Conservation (phyloP, 2,113 vertebrate species). For the Oxygymnocypris stewartii region DNA sequence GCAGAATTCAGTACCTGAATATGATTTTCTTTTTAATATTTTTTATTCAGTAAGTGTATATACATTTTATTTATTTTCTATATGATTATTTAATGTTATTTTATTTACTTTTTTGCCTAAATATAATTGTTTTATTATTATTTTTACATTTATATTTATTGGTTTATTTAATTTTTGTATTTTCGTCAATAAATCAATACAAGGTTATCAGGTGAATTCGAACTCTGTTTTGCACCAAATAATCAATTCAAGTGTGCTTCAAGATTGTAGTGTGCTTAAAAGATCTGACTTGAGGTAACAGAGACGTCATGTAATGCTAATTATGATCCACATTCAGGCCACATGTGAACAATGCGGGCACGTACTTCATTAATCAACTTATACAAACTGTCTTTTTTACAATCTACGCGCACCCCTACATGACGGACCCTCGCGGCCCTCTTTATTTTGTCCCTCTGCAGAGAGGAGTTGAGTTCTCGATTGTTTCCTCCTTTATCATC, state of each 20-base stretch:
- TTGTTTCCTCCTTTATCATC: constrained; percentile 25
- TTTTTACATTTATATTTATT: no score
- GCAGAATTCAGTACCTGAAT: no score
- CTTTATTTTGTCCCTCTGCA: constrained; percentile 5
- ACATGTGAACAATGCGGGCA: neutral
- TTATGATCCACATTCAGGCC: neutral
- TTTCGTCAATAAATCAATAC: neutral
- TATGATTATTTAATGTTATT: no score
- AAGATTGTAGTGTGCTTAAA: neutral
- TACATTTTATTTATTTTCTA: no score
- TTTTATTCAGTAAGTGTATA: no score
- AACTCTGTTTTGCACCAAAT: neutral
- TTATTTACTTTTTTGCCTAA: no score
- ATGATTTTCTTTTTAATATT: no score
- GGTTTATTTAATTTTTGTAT: no score
- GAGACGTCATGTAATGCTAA: neutral
- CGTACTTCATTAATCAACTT: neutral
- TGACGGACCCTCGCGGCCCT: neutral
- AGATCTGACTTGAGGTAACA: neutral
- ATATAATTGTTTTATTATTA: no score
- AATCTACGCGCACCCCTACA: neutral
- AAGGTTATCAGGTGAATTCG: neutral
- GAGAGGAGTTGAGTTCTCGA: neutral
- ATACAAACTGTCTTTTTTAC: neutral
- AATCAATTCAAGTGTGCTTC: neutral